Evolutionary conservation across 2,888 invertebrate genomes (phyloP).

Genomic region (Brachyopa scutellaris): DNA sequence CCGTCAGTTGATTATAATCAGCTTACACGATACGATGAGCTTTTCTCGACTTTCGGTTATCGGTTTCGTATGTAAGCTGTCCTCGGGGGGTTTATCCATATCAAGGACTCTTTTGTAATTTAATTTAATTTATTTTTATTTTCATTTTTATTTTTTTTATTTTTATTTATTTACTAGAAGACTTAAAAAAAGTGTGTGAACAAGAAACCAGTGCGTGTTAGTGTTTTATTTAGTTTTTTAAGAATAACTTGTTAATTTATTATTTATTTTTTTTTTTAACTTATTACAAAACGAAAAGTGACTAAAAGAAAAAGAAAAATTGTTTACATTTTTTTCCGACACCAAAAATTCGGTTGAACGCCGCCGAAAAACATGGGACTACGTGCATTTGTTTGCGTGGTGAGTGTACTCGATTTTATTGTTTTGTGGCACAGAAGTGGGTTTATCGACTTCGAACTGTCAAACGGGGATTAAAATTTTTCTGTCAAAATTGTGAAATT

Average conservation of each 20-base stretch:
- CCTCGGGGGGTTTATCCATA: conserved; percentile 9
- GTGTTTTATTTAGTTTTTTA: no score
- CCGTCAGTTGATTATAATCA: conserved; percentile 49
- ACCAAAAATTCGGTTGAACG: no score
- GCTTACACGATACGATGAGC: conserved; percentile 46
- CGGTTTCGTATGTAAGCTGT: conserved; percentile 26
- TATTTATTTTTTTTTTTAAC: no score
- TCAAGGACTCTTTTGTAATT: conserved; percentile 24
- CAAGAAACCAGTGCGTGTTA: background rate
- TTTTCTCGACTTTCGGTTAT: conserved; percentile 31
- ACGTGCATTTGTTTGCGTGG: conserved; percentile 32
- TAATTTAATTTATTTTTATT: conserved; percentile 4
- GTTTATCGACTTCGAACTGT: background rate
- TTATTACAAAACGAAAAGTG: background rate
- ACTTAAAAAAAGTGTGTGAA: conserved; percentile 11
- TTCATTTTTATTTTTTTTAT: background rate
- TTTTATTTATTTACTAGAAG: background rate
- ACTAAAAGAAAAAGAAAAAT: no score
- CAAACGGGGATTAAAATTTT: background rate
- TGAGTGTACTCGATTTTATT: no score
- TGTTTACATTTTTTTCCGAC: no score
- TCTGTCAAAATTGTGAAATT: background rate
- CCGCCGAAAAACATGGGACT: conserved; percentile 16
- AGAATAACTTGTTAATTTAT: no score
- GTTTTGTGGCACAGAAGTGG: background rate